Evolutionary conservation across 1,140 invertebrate genomes (phyloP).

Genomic region (Zelostemma sp.): DNA sequence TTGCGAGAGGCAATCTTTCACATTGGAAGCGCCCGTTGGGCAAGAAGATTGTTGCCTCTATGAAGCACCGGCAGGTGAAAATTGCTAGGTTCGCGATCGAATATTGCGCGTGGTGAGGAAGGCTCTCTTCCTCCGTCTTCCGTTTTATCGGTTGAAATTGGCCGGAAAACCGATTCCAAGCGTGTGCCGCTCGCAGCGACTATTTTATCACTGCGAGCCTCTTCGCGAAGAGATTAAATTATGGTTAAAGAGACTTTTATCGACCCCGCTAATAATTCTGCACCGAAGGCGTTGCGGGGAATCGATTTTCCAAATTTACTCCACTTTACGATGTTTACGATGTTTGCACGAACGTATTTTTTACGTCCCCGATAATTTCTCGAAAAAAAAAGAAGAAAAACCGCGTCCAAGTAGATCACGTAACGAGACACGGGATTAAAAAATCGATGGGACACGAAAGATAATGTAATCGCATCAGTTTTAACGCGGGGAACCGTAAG

Average conservation of each 20-base stretch:
- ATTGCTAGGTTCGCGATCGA: conserved; percentile 42
- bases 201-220: conserved; percentile 1
- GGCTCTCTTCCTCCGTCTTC: conserved; percentile 27
- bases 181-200: conserved; percentile 13
- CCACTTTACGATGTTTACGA: not conserved
- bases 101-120: conserved; percentile 26
- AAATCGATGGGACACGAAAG: not conserved
- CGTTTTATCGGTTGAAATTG: conserved; percentile 44
- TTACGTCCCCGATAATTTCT: too few species aligned
- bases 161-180: conserved; percentile 28
- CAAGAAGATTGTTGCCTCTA: conserved; percentile 47
- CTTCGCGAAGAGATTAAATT: not conserved
- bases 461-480: not conserved
- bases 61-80: conserved; percentile 50
- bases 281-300: not conserved
- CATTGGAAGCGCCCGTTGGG: conserved; percentile 46
- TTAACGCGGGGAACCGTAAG: not conserved
- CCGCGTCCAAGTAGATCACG: too few species aligned
- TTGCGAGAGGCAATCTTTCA: conserved; percentile 44
- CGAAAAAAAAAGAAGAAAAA: too few species aligned
- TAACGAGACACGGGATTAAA: too few species aligned
- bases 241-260: conserved; percentile 1
- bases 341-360: not conserved
- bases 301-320: conserved; percentile 7
- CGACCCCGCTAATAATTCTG: not conserved